Evolutionary conservation across 2,113 vertebrate species (phyloP), one percentile per base, ranked within the genome.

Genomic region (Struthidea cinerea): DNA sequence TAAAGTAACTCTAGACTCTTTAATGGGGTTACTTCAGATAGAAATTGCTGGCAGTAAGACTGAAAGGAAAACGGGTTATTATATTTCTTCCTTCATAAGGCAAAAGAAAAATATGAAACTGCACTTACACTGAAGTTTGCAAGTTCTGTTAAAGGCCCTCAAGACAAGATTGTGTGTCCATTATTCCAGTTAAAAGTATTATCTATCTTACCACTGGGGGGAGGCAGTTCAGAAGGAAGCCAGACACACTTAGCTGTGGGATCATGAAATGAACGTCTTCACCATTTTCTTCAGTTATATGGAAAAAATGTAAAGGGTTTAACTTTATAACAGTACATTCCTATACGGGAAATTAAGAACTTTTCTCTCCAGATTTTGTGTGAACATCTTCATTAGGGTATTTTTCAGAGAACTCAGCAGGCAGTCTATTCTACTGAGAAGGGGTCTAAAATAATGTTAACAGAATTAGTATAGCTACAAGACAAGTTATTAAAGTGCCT

Each of bases 361-460:
- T 61, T 80, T 94, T 74, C 41, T 90, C 30, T 83, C 24, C 5
- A 61, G n/a, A 44, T 69, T 97, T 90, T 81, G 47, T 61, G n/a
- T 87, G 75, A 87, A 78, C 30, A 81, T 89, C 80, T 97, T 96
- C 63, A 94, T 94, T 95, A 96, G 30, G 53, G 42, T 73, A 63
- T 92, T 96, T 67, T 92, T 94, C 89, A 96, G 83, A 90, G 67
- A 95, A 94, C 84, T 95, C 93, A 96, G 74, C 73, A 97, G 67
- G 83, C 42, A 93, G n/a, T 67, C 78, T 92, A 47, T 93, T 95
- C 94, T 95, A 98, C 97, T 97, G 94, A 97, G 94, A 95, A 87
- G 49, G 46, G 26, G 52, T 87, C 95, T 96, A 92, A 97, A 94
- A 96, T 87, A 93, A 83, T 85, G 46, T 93, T 95, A 96, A 96